These are phyloP conservation scores for Osedax fenrisi DNA, from an alignment of 2,888 invertebrate species.

Conservation along the genomic window DNA sequence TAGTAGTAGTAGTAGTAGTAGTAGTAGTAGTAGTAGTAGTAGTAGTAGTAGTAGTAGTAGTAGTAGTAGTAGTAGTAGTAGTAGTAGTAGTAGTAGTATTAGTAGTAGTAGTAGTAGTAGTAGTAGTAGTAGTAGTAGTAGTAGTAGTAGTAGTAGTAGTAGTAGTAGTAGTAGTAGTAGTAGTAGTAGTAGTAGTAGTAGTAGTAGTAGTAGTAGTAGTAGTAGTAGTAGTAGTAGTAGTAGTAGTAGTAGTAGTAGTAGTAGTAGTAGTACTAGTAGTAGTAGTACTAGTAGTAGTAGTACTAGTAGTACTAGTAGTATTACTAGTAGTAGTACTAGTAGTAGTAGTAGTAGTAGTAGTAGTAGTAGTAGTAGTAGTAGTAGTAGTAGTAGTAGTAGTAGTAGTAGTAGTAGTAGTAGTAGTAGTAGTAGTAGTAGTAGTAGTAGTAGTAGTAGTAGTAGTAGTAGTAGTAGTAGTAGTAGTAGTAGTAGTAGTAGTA, in stretches of 20 bases:
- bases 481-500: neutral
- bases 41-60: conserved; percentile 11
- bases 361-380: neutral
- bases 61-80: conserved; percentile 14
- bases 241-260: neutral
- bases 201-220: neutral
- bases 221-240: neutral
- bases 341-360: neutral
- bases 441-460: neutral
- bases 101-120: too few relatives aligned
- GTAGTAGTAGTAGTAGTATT: too few relatives aligned
- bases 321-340: neutral
- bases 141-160: neutral
- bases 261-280: neutral
- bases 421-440: neutral
- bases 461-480: neutral
- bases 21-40: neutral
- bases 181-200: neutral
- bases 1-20: neutral
- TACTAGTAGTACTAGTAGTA: too few relatives aligned
- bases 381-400: neutral
- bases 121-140: neutral
- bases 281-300: neutral
- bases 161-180: neutral
- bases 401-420: neutral